phyloP scores from a whole-genome alignment of 2,113 vertebrate species.

The Arvicanthis niloticus region DNA sequence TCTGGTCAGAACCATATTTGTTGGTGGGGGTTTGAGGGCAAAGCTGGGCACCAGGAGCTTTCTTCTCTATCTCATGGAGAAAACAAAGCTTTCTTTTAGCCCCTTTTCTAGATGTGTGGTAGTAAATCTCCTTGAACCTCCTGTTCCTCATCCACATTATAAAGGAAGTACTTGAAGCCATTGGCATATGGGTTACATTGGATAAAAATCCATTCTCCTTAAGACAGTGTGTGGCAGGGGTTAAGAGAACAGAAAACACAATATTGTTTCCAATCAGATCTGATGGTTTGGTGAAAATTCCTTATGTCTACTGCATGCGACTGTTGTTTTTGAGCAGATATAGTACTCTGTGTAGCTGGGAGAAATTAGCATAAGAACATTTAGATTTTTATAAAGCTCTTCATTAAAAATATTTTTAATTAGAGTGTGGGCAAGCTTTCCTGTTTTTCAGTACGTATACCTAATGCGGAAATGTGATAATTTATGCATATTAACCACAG shows the following conservation, averaged over 20 bases:
- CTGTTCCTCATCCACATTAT: not conserved
- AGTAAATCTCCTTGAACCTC: not conserved
- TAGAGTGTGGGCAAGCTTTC: constrained; percentile 31
- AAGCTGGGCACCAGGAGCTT: rapidly evolving
- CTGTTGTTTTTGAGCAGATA: not conserved
- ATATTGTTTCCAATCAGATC: not conserved
- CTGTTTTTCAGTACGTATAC: constrained; percentile 39
- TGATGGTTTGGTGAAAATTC: not conserved
- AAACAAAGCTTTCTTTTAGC: not conserved
- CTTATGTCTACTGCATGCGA: not conserved
- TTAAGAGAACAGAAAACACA: not conserved
- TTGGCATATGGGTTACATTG: not conserved
- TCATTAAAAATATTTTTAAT: not conserved
- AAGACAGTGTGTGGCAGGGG: not conserved
- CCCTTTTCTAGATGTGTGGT: not conserved
- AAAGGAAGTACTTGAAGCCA: not conserved
- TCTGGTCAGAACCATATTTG: not conserved
- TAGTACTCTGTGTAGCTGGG: not conserved
- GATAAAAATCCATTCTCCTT: not conserved
- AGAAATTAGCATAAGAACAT: constrained; percentile 14
- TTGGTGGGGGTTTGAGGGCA: no score
- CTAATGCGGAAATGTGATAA: constrained; percentile 39
- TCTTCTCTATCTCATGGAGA: not conserved
- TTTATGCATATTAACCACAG: not conserved
- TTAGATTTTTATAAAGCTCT: not conserved